phyloP scores from a whole-genome alignment of 2,113 vertebrate species.

The Emberiza fucata region DNA sequence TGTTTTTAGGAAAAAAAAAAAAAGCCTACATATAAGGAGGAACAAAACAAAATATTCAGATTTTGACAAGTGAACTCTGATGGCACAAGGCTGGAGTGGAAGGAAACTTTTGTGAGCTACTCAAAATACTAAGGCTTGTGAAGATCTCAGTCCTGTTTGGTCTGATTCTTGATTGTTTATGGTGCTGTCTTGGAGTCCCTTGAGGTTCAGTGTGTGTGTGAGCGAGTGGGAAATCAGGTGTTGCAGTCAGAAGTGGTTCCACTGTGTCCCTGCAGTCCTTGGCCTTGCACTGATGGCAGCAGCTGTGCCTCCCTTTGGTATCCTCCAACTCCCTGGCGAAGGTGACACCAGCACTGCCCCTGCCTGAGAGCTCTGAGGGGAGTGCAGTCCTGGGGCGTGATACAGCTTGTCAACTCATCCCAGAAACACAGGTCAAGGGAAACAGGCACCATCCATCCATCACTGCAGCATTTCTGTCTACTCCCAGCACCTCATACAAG shows the following conservation, averaged over 20 bases:
- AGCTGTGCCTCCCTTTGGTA: background rate
- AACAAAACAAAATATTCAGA: background rate
- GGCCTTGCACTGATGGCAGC: background rate
- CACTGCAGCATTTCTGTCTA: background rate
- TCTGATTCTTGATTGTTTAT: background rate
- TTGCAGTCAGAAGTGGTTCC: background rate
- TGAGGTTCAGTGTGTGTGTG: background rate
- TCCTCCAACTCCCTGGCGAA: background rate
- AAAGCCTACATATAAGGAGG: rapidly evolving
- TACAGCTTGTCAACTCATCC: background rate
- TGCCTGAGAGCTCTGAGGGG: background rate
- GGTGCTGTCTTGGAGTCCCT: background rate
- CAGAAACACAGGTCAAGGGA: background rate
- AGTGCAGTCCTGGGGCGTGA: rapidly evolving
- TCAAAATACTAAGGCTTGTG: background rate
- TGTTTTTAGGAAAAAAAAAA: background rate
- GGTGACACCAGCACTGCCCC: background rate
- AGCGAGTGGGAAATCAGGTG: background rate
- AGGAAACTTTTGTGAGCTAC: background rate
- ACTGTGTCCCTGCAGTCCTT: background rate
- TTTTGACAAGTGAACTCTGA: background rate
- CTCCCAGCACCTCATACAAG: background rate
- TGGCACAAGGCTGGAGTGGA: background rate
- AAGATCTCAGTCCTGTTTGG: background rate
- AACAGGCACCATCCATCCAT: background rate